phyloP scores from a whole-genome alignment of 2,888 invertebrate species.

The Tolmerus cingulatus region DNA sequence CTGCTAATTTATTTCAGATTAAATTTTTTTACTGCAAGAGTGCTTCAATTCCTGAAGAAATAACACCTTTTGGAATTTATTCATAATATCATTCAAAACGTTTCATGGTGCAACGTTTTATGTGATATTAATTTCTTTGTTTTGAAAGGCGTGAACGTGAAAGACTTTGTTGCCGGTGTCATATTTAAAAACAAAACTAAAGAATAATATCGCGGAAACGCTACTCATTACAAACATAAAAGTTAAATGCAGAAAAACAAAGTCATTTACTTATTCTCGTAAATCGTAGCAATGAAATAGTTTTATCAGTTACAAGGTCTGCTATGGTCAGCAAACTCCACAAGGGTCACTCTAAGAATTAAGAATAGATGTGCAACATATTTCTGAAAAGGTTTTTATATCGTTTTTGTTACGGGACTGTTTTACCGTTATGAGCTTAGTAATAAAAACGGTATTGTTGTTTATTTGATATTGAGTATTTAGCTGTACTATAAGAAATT shows the following conservation, averaged over 20 bases:
- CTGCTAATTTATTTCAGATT: no score
- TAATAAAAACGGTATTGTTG: background rate
- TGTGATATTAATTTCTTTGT: background rate
- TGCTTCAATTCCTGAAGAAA: background rate
- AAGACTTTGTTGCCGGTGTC: background rate
- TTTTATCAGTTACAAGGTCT: conserved; percentile 14
- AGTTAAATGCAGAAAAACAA: background rate
- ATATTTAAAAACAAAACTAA: background rate
- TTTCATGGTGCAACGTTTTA: background rate
- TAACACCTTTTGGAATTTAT: background rate
- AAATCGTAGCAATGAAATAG: conserved; percentile 24
- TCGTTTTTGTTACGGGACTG: background rate
- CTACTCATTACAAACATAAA: background rate
- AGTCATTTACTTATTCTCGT: background rate
- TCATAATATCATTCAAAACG: background rate
- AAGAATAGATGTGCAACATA: background rate
- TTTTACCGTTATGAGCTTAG: background rate
- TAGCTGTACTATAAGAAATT: no score
- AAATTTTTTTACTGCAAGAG: background rate
- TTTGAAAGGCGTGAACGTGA: background rate
- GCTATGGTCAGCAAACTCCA: conserved; percentile 19
- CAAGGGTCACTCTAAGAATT: background rate
- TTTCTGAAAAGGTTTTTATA: background rate
- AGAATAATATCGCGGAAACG: conserved; percentile 13
- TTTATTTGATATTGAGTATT: no score